Percentiles rank a stretch among this genome's conserved stretches.
phyloP scores from a whole-genome alignment of 2,113 vertebrate genomes.

The Thalassoma bifasciatum region DNA sequence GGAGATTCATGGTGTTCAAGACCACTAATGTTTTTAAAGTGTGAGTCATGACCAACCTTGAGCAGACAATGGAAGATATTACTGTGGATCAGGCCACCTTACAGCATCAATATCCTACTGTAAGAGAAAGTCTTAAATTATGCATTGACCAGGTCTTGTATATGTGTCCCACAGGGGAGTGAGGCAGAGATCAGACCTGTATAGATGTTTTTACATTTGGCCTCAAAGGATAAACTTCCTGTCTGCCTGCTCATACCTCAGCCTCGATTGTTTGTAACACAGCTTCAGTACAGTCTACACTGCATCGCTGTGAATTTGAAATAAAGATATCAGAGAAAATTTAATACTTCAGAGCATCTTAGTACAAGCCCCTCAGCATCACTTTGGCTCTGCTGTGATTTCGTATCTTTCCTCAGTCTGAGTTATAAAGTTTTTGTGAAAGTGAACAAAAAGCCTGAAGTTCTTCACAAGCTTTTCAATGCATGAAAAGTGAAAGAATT shows the following conservation, averaged over 20 bases:
- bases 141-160: not conserved
- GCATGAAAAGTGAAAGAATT: not conserved
- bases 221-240: not conserved
- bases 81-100: not conserved
- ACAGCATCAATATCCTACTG: not conserved
- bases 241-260: too few species aligned
- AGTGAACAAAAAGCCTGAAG: not conserved
- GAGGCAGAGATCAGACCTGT: not conserved
- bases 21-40: not conserved
- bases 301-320: not conserved
- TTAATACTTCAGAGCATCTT: not conserved
- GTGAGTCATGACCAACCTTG: not conserved
- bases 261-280: too few species aligned
- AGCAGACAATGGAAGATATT: not conserved
- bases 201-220: not conserved
- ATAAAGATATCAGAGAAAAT: not conserved
- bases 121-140: slow-evolving; percentile 5
- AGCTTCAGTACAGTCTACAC: not conserved
- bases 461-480: not conserved
- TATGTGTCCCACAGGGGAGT: not conserved
- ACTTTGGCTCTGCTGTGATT: not conserved
- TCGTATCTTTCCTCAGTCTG: not conserved
- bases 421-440: not conserved
- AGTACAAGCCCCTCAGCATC: not conserved
- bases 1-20: not conserved